These are phyloP conservation scores for Pelusios castaneus DNA, from an alignment of 2,113 vertebrate species.

Conservation along the genomic window DNA sequence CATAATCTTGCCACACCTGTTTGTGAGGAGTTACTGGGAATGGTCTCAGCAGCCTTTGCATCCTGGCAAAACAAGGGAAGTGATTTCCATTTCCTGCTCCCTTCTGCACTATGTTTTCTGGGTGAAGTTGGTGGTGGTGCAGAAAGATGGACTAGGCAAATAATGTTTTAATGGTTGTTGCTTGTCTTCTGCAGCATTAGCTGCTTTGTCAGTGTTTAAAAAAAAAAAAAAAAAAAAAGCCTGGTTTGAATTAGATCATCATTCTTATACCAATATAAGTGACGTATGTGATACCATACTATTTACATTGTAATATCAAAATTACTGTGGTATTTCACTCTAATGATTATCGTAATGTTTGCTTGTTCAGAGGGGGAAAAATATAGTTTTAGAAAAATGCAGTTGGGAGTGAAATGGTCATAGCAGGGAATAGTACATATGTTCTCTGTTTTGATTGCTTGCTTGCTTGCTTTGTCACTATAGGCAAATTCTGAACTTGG, in stretches of 20 bases:
- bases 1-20: background rate
- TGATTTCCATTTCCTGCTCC: background rate
- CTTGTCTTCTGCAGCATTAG: background rate
- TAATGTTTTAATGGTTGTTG: background rate
- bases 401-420: fast-evolving
- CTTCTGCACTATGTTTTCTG: background rate
- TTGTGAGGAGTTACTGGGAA: background rate
- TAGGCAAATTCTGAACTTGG: constrained; percentile 92
- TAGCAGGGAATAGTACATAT: background rate
- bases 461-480: background rate
- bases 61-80: background rate
- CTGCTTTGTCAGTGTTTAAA: background rate
- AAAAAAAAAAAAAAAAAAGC: background rate
- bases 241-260: background rate
- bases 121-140: background rate
- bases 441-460: background rate
- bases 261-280: background rate
- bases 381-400: too few species aligned
- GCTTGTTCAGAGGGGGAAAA: background rate
- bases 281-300: background rate
- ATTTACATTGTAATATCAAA: background rate
- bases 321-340: background rate
- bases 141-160: background rate
- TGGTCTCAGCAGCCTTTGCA: background rate
- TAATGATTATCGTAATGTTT: fast-evolving